Percentiles rank a stretch among this genome's conserved stretches.
These are phyloP conservation scores for Hylyphantes graminicola DNA, from an alignment of 1,140 invertebrate species.

Conservation along the genomic window DNA sequence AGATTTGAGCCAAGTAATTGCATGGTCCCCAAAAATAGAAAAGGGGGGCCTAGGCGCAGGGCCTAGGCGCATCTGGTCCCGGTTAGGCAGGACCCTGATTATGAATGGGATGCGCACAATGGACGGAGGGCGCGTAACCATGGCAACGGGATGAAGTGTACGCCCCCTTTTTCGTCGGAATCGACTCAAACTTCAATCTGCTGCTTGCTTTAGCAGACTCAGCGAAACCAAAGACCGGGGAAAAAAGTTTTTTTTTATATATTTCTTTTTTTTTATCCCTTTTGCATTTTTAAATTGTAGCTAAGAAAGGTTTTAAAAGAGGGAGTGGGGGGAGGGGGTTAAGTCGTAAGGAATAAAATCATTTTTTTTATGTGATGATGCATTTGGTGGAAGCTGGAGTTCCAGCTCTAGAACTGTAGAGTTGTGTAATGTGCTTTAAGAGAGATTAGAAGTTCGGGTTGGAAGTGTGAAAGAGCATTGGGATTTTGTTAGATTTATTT, in stretches of 20 bases:
- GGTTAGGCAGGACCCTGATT: constrained; percentile 52
- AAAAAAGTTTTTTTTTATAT: not conserved
- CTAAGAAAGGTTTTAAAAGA: not conserved
- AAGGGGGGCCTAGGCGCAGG: constrained; percentile 46
- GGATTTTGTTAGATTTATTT: no score
- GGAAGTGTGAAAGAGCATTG: no score
- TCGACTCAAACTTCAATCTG: constrained; percentile 55
- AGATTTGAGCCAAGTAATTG: constrained; percentile 52
- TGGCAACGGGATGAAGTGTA: constrained; percentile 44
- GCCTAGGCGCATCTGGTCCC: constrained; percentile 34
- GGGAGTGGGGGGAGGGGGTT: no score
- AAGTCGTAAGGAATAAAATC: constrained; percentile 9
- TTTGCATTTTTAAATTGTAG: constrained; percentile 40
- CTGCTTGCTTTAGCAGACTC: constrained; percentile 43
- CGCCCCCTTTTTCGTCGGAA: constrained; percentile 54
- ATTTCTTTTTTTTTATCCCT: not conserved
- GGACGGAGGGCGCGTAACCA: constrained; percentile 46
- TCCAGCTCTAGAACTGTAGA: not conserved
- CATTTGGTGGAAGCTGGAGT: constrained; percentile 18
- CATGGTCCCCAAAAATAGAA: constrained; percentile 51
- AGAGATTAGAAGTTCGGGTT: no score
- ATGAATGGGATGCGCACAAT: constrained; percentile 61
- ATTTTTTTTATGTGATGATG: constrained; percentile 13
- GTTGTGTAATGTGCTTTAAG: no score
- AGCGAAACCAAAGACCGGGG: constrained; percentile 50